These are phyloP conservation scores for Hirtodrosophila cameraria DNA, from an alignment of 2,888 invertebrate genomes.

Conservation along the genomic window DNA sequence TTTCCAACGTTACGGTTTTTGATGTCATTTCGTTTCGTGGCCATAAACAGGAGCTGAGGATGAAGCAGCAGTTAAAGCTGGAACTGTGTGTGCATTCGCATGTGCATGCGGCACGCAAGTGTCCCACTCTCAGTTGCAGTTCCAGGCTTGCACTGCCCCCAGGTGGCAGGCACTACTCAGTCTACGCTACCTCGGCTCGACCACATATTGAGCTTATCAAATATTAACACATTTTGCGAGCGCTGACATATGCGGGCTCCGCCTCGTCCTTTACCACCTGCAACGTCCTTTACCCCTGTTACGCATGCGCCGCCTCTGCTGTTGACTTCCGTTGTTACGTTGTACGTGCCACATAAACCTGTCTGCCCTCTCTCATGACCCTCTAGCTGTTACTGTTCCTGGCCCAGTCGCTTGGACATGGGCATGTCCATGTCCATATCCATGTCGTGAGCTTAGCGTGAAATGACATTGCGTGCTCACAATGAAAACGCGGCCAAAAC, in stretches of 20 bases:
- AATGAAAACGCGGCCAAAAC: slow-evolving; percentile 50
- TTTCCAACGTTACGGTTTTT: slow-evolving; percentile 61
- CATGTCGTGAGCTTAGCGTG: slow-evolving; percentile 61
- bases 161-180: slow-evolving; percentile 28
- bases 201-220: slow-evolving; percentile 77
- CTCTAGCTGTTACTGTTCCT: slow-evolving; percentile 1
- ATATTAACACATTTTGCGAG: slow-evolving; percentile 78
- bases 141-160: slow-evolving; percentile 21
- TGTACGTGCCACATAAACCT: slow-evolving; percentile 61
- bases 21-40: slow-evolving; percentile 57
- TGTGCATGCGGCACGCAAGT: slow-evolving; percentile 61
- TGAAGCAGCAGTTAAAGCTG: slow-evolving; percentile 5
- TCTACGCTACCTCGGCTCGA: slow-evolving; percentile 35
- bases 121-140: slow-evolving; percentile 10
- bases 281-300: slow-evolving; percentile 2
- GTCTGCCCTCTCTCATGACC: not conserved
- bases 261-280: not conserved
- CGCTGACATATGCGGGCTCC: slow-evolving; percentile 66
- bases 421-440: slow-evolving; percentile 46
- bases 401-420: slow-evolving; percentile 29
- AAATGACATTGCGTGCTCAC: slow-evolving; percentile 72
- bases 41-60: slow-evolving; percentile 23
- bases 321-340: slow-evolving; percentile 73
- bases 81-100: slow-evolving; percentile 3
- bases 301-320: slow-evolving; percentile 54